Percentiles rank a stretch among this genome's conserved stretches.
phyloP scores from a whole-genome alignment of 2,888 invertebrate species.

The Biston betularia region DNA sequence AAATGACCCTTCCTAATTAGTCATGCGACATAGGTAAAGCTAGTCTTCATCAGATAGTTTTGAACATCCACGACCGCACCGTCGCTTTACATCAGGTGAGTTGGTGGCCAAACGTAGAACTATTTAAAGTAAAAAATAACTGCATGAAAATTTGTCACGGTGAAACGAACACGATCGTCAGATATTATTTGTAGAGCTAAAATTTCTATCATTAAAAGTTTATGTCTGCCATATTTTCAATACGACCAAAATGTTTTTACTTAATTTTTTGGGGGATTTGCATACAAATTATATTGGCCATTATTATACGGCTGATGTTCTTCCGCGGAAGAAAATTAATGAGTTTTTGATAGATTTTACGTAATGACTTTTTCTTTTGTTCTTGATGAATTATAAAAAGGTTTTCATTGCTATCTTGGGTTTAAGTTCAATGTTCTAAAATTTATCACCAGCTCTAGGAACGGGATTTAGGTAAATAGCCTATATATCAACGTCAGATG shows the following conservation, averaged over 20 bases:
- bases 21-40: too few species aligned
- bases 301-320: slow-evolving; percentile 14
- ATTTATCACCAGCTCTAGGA: slow-evolving; percentile 5
- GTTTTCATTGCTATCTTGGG: background rate
- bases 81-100: too few species aligned
- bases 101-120: too few species aligned
- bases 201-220: slow-evolving; percentile 36
- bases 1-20: too few species aligned
- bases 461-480: slow-evolving; percentile 10
- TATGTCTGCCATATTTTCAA: slow-evolving; percentile 24
- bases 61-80: too few species aligned
- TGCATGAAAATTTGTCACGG: too few species aligned
- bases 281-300: slow-evolving; percentile 28
- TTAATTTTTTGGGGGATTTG: slow-evolving; percentile 26
- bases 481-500: slow-evolving; percentile 33
- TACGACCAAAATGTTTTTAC: slow-evolving; percentile 19
- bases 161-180: too few species aligned
- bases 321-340: slow-evolving; percentile 16
- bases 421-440: background rate
- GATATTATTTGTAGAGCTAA: slow-evolving; percentile 18
- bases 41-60: too few species aligned
- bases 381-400: background rate
- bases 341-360: slow-evolving; percentile 4
- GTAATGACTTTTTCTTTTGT: background rate
- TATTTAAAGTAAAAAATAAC: too few species aligned